These are phyloP conservation scores for Agrotis exclamationis DNA, from an alignment of 2,888 invertebrate species.

Conservation along the genomic window DNA sequence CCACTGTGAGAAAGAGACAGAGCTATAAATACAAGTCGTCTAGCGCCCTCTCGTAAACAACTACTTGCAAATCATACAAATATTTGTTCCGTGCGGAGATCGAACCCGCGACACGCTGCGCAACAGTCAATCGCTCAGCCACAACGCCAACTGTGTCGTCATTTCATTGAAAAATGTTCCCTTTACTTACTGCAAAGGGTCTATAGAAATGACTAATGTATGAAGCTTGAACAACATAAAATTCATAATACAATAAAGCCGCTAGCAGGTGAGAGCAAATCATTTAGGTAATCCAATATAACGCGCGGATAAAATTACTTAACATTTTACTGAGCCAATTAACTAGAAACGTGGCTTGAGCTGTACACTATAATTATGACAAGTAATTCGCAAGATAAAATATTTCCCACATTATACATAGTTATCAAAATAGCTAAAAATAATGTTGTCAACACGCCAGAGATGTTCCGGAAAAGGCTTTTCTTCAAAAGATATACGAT, in stretches of 20 bases:
- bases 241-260: slow-evolving; percentile 4
- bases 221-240: slow-evolving; percentile 12
- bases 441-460: slow-evolving; percentile 22
- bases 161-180: not conserved
- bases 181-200: not conserved
- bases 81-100: no score
- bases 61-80: no score
- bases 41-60: no score
- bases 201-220: not conserved
- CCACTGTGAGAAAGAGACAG: no score
- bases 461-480: slow-evolving; percentile 48
- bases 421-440: not conserved
- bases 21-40: no score
- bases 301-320: slow-evolving; percentile 45
- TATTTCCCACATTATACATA: not conserved
- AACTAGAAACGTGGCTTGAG: slow-evolving; percentile 24
- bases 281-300: slow-evolving; percentile 42
- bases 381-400: not conserved
- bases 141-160: no score
- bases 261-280: slow-evolving; percentile 34
- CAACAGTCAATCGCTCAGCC: no score
- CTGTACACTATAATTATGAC: slow-evolving; percentile 4
- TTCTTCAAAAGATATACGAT: slow-evolving; percentile 67
- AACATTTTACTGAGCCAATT: slow-evolving; percentile 39
- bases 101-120: no score